These are phyloP conservation scores for Agrotis clavis DNA, from an alignment of 2,888 invertebrate species.

Conservation along the genomic window DNA sequence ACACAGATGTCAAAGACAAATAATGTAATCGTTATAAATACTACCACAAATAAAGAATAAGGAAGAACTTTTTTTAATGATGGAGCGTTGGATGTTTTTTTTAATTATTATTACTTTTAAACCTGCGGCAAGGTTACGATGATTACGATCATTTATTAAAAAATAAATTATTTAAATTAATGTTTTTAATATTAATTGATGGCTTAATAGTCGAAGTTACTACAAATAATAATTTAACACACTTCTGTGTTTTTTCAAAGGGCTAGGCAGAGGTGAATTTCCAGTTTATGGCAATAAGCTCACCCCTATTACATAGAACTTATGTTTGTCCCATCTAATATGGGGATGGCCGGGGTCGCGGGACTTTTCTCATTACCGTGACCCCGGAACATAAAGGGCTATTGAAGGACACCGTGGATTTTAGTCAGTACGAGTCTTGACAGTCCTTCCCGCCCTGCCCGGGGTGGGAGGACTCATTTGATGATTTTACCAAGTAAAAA, in stretches of 20 bases:
- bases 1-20: slow-evolving; percentile 42
- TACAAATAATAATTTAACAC: not conserved
- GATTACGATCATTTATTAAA: slow-evolving; percentile 6
- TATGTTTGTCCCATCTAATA: no score
- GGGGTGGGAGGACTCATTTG: no score
- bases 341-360: no score
- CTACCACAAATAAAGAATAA: slow-evolving; percentile 46
- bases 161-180: slow-evolving; percentile 21
- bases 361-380: no score
- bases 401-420: no score
- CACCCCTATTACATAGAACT: no score
- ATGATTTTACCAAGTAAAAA: no score
- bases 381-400: no score
- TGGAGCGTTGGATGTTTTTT: not conserved
- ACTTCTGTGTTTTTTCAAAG: no score
- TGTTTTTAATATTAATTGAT: slow-evolving; percentile 33
- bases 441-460: no score
- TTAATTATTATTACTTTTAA: not conserved
- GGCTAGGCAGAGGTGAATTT: not conserved
- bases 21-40: slow-evolving; percentile 38
- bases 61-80: slow-evolving; percentile 39
- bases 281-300: no score
- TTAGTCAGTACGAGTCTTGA: no score
- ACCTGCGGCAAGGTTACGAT: slow-evolving; percentile 40
- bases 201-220: not conserved